Evolutionary conservation across 2,888 invertebrate genomes (phyloP).

Genomic region (Hoplodrina blanda): DNA sequence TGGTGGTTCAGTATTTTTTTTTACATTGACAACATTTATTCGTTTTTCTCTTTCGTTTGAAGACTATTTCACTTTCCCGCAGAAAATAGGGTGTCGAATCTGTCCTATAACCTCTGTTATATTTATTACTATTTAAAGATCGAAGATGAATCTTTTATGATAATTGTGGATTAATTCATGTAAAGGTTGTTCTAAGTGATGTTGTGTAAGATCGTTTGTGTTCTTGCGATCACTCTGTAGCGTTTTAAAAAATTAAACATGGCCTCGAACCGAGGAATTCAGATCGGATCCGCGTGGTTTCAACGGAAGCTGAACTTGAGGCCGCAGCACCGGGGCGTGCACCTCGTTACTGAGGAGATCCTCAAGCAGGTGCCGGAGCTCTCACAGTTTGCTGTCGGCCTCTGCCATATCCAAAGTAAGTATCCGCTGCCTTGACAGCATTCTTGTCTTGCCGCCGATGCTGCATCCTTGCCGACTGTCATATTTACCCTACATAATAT

Average conservation of each 20-base stretch:
- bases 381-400: constrained; percentile 97
- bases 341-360: constrained; percentile 99
- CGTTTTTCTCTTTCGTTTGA: constrained; percentile 87
- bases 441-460: constrained; percentile 81
- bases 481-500: constrained; percentile 75
- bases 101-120: constrained; percentile 90
- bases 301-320: constrained; percentile 99
- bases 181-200: constrained; percentile 90
- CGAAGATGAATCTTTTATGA: constrained; percentile 93
- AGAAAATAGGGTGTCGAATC: constrained; percentile 91
- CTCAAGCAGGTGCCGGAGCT: constrained; percentile 98
- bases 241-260: constrained; percentile 92
- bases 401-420: constrained; percentile 99
- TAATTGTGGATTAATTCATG: constrained; percentile 92
- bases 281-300: constrained; percentile 99
- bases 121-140: constrained; percentile 90
- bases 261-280: constrained; percentile 97
- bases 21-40: constrained; percentile 83
- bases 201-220: constrained; percentile 90
- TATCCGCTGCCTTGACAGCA: constrained; percentile 77
- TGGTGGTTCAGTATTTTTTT: constrained; percentile 64
- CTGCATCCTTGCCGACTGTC: constrained; percentile 81
- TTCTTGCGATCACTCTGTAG: constrained; percentile 89
- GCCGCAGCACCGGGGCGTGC: constrained; percentile 98
- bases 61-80: constrained; percentile 90